Conservation (phyloP, 2,888 invertebrate species). For the Salpingus planirostris region DNA sequence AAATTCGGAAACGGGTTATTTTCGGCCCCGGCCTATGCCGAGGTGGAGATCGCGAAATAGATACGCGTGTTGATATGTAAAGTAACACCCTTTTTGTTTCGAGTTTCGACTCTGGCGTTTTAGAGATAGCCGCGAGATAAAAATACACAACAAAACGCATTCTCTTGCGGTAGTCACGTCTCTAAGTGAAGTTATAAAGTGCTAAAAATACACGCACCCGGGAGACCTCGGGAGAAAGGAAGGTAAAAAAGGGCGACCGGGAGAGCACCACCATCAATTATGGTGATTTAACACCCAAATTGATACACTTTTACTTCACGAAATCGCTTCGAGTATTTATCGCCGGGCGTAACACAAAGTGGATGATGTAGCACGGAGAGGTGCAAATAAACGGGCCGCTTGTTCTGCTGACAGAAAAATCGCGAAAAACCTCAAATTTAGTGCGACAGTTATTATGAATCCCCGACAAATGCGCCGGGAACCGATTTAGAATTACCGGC, state of each 20-base stretch:
- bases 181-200: conserved; percentile 18
- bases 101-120: too few relatives aligned
- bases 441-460: too few relatives aligned
- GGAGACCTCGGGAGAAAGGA: conserved; percentile 25
- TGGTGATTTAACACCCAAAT: conserved; percentile 31
- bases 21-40: too few relatives aligned
- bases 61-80: conserved; percentile 23
- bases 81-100: conserved; percentile 24
- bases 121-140: conserved; percentile 22
- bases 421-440: too few relatives aligned
- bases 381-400: too few relatives aligned
- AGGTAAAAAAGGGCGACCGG: too few relatives aligned
- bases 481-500: too few relatives aligned
- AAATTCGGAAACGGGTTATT: too few relatives aligned
- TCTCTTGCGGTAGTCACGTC: conserved; percentile 20
- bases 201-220: conserved; percentile 28
- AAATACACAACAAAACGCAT: conserved; percentile 29
- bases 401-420: too few relatives aligned
- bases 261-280: conserved; percentile 32
- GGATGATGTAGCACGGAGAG: too few relatives aligned
- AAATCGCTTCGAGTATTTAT: conserved; percentile 25
- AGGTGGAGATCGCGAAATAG: conserved; percentile 14
- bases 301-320: conserved; percentile 26
- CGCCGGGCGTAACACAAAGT: conserved; percentile 29
- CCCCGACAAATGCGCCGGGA: too few relatives aligned